Base-by-base conservation (phyloP, 2,888 invertebrate genomes). In the Caenorhabditis virilis region DNA sequence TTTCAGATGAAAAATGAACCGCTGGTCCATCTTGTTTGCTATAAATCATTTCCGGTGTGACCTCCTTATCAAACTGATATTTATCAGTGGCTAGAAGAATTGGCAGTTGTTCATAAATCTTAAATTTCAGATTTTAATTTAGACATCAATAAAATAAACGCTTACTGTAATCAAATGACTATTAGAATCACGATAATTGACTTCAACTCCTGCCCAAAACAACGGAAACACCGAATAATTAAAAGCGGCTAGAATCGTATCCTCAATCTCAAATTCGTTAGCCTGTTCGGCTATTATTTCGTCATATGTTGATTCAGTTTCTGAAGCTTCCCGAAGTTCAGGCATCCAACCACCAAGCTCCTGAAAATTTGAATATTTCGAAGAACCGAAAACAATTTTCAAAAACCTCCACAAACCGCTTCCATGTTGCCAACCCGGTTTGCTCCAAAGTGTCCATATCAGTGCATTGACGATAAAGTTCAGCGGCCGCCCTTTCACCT, bases 61-160 rank as follows among this genome's bases (percentile, higher is more conserved):
- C 25, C 25, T 64, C 59, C 18, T 51, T 51, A 35, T 59, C 25
- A n/a, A 41, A 64, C 15, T 47, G 47, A 35, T 72, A 72, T 16
- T 60, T 49, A 18, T 61, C 55, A 0, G 59, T 53, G 0, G 61
- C 23, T 45, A 69, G 23, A 13, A 72, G 45, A 5, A 72, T 60
- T 4, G 72, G 72, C 11, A 72, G 54, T 58, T 72, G 72, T 30
- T 65, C 65, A 35, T 72, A 72, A 33, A 72, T 64, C 72, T 72
- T 36, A 22, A 62, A 22, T 38, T 38, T 38, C 15, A 18, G 18
- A 38, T 38, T 38, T 38, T 38, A 36, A 36, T 36, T 15, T 13
- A 5, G 16, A 36, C 4, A 13, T 20, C 38, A 38, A 15, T 4
- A 4, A 38, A 27, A n/a, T n/a, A n/a, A n/a, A n/a, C n/a, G n/a